phyloP scores from a whole-genome alignment of 2,113 vertebrate genomes.

The Girardinichthys multiradiatus region DNA sequence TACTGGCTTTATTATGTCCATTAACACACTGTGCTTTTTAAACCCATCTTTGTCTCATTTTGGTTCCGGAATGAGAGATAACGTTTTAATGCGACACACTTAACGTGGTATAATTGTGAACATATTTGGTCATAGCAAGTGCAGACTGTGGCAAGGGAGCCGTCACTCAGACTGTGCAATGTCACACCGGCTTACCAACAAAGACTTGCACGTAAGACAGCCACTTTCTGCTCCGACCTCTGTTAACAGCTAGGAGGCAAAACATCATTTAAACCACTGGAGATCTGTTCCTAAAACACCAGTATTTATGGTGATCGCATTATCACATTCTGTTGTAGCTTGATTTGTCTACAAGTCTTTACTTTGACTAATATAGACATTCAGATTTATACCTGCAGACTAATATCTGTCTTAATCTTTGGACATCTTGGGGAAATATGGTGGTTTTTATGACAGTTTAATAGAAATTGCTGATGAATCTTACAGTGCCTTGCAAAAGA shows the following conservation, averaged over 20 bases:
- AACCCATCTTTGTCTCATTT: conserved; percentile 28
- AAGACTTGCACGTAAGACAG: conserved; percentile 52
- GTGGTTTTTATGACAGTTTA: background rate
- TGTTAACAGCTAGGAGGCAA: conserved; percentile 76
- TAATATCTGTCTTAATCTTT: conserved; percentile 14
- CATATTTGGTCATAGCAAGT: conserved; percentile 13
- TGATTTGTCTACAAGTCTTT: background rate
- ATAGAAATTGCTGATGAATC: too few relatives aligned
- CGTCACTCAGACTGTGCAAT: conserved; percentile 5
- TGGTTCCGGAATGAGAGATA: conserved; percentile 38
- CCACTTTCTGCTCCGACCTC: conserved; percentile 61
- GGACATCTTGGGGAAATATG: background rate
- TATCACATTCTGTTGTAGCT: conserved; percentile 13
- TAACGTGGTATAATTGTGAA: conserved; percentile 25
- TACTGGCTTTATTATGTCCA: conserved; percentile 99
- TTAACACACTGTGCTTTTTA: conserved; percentile 79
- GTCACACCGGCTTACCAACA: conserved; percentile 37
- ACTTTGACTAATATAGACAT: background rate
- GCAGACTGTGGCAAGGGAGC: conserved; percentile 18
- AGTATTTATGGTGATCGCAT: conserved; percentile 35
- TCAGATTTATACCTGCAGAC: conserved; percentile 1
- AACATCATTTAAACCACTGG: conserved; percentile 7
- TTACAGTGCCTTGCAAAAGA: too few relatives aligned
- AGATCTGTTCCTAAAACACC: conserved; percentile 6
- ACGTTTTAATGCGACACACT: conserved; percentile 32